Percentiles rank a stretch among this genome's conserved stretches.
These are phyloP conservation scores for Cantharis rustica DNA, from an alignment of 2,888 invertebrate species.

Conservation along the genomic window DNA sequence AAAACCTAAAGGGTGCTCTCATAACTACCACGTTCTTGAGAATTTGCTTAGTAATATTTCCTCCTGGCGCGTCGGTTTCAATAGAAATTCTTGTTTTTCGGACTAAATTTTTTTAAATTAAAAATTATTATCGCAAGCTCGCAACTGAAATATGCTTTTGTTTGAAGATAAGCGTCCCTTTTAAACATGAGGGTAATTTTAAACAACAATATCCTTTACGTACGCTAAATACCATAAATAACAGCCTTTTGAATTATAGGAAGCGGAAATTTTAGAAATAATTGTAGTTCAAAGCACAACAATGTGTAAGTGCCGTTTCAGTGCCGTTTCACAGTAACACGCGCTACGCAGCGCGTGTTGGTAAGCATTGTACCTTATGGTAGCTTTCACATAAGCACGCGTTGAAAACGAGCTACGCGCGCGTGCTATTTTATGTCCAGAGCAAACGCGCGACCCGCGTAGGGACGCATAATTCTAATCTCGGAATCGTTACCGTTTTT, in stretches of 20 bases:
- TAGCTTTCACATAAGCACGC: too few relatives aligned
- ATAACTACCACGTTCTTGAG: not conserved
- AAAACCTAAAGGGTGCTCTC: not conserved
- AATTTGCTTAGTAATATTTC: not conserved
- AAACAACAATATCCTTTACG: not conserved
- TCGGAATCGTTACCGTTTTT: too few relatives aligned
- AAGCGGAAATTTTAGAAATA: constrained; percentile 1
- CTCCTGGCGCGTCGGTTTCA: not conserved
- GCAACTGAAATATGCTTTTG: not conserved
- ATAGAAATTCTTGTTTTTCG: not conserved
- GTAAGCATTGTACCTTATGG: too few relatives aligned
- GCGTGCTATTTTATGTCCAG: too few relatives aligned
- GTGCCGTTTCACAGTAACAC: too few relatives aligned
- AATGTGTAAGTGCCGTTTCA: not conserved
- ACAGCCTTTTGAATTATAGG: not conserved
- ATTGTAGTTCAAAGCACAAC: not conserved
- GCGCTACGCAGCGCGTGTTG: too few relatives aligned
- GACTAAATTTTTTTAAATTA: not conserved
- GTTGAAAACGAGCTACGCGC: too few relatives aligned
- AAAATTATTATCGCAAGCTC: not conserved
- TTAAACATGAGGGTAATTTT: not conserved
- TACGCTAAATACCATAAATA: constrained; percentile 3
- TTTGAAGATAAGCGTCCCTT: not conserved
- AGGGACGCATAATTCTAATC: too few relatives aligned
- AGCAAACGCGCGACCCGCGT: too few relatives aligned